Base-by-base conservation (phyloP, 37 sponge, comb jelly and placozoan species). In the Oopsacas minuta region DNA sequence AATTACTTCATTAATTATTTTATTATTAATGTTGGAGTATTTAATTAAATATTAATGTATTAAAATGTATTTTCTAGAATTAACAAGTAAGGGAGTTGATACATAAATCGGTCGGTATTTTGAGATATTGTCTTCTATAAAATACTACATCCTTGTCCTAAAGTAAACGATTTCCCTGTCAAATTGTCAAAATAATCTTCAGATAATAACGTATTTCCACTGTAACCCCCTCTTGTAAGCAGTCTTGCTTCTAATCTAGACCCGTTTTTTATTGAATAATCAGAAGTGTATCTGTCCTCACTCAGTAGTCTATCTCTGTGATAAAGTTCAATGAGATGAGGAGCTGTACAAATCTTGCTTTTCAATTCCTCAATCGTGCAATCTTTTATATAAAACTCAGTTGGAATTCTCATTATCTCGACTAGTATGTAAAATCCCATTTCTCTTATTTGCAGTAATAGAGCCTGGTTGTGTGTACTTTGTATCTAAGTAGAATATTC, bases 391-490 rank as follows among this genome's bases (percentile, higher is more conserved):
- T 61, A 61, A 34, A 61, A 5, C 30, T 61, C 75, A 3, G 3
- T 10, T 12, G 28, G 20, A 25, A n/a, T 61, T 3, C 30, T 10
- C 75, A 61, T 61, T 10, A 61, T 61, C 75, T 25, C 30, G 22
- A 61, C 30, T 25, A 61, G 75, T n/a, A 61, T 34, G 75, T 61
- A 61, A 61, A 61, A 61, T 61, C 75, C 75, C 75, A 61, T 61
- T 61, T 25, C 28, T 12, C 75, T 61, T 61, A n/a, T 25, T 61
- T n/a, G n/a, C n/a, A n/a, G n/a, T n/a, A n/a, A n/a, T n/a, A n/a
- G n/a, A n/a, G n/a, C n/a, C n/a, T n/a, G n/a, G n/a, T n/a, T n/a
- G n/a, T n/a, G n/a, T n/a, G n/a, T n/a, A n/a, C n/a, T n/a, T n/a
- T n/a, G n/a, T n/a, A n/a, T n/a, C n/a, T n/a, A n/a, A n/a, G n/a